These are phyloP conservation scores for Moxostoma hubbsi DNA, from an alignment of 2,797 vertebrate species.

Conservation along the genomic window DNA sequence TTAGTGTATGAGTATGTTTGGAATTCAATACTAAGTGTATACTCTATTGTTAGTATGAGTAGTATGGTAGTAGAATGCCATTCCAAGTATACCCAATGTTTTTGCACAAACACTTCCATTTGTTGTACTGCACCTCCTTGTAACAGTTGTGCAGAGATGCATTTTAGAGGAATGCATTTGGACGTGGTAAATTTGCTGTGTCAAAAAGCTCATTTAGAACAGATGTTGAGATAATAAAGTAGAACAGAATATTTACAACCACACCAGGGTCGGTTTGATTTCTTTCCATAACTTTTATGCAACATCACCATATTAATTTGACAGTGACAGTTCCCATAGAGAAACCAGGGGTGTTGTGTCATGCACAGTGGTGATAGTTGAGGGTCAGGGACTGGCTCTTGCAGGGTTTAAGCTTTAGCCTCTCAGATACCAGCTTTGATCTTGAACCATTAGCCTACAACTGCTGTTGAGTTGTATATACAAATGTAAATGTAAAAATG, in stretches of 20 bases:
- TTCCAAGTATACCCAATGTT: no score
- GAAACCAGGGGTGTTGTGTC: background rate
- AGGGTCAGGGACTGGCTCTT: no score
- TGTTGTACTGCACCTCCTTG: background rate
- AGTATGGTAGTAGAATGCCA: no score
- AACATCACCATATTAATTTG: conserved; percentile 33
- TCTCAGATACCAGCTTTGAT: background rate
- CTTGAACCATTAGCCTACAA: no score
- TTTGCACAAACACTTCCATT: no score
- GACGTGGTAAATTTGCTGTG: conserved; percentile 19
- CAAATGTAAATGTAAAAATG: no score
- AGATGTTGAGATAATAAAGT: conserved; percentile 41
- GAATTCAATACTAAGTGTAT: no score
- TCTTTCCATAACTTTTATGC: conserved; percentile 3
- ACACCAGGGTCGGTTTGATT: background rate
- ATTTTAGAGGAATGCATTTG: conserved; percentile 33
- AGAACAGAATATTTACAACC: conserved; percentile 20
- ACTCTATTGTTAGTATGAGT: no score
- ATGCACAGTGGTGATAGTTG: background rate
- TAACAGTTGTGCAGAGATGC: background rate
- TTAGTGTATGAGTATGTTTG: conserved; percentile 54
- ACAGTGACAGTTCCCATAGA: background rate
- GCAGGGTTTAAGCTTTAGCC: background rate
- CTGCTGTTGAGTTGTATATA: no score
- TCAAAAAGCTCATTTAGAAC: conserved; percentile 31